Base-by-base conservation (phyloP, 2,888 invertebrate genomes). In the Acheta domesticus region DNA sequence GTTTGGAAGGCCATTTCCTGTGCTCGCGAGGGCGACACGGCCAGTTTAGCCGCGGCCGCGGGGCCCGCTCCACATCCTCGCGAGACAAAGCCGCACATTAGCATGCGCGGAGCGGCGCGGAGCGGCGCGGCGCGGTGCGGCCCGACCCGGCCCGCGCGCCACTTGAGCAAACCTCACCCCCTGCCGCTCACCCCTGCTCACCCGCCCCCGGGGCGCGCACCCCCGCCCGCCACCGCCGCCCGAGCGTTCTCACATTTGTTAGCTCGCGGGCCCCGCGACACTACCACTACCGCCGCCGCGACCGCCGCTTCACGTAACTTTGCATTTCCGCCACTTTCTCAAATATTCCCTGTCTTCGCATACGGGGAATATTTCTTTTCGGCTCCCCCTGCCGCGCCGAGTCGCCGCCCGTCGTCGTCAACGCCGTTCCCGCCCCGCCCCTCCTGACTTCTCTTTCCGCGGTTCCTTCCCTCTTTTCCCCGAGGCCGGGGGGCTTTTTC, bases 321-420 rank as follows among this genome's bases (percentile, higher is more conserved):
- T 62, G 62, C 62, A 62, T 62, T 62, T 62, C 62, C 62, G 4
- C 62, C 5, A 11, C 62, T 62, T 62, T 11, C 62, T 62, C 62
- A 62, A n/a, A 62, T 62, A 62, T 62, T 62, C 62, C 62, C 62
- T 62, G 62, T 62, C 62, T 62, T 62, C 62, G n/a, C 62, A 62
- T 62, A 62, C 62, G 62, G 62, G n/a, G 62, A 62, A 62, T 62
- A 62, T 62, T 62, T 62, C 62, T 62, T 62, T 62, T 16, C 16
- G 16, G 14, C 62, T n/a, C 62, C n/a, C 62, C 62, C 62, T 62
- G 14, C 62, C 19, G 62, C 12, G 14, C 19, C 62, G 14, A 62
- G 62, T 62, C 62, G 8, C 4, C 62, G n/a, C n/a, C n/a, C n/a
- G 14, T 62, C 62, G 62, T 19, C 62, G 8, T 62, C 62, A 16